Percentiles rank a stretch among this genome's conserved stretches.
phyloP scores from a whole-genome alignment of 2,888 invertebrate genomes.

The Hirtodrosophila alboralis region DNA sequence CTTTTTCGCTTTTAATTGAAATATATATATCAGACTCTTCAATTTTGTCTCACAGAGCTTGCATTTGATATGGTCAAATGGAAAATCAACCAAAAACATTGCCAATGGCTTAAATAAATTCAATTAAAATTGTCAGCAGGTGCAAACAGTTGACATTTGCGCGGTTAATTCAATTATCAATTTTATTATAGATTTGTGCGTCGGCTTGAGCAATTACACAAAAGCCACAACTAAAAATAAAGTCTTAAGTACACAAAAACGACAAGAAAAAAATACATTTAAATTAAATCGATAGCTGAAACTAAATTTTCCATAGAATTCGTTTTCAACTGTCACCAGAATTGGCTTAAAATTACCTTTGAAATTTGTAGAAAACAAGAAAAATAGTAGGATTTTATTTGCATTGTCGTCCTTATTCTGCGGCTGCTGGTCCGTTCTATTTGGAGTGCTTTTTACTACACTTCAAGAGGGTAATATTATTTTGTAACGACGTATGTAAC shows the following conservation, averaged over 20 bases:
- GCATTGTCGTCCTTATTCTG: conserved; percentile 57
- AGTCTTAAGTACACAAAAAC: conserved; percentile 30
- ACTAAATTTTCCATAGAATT: too few species aligned
- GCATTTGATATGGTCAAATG: conserved; percentile 22
- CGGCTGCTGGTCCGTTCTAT: conserved; percentile 17
- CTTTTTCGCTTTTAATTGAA: neutral
- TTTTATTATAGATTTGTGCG: conserved; percentile 38
- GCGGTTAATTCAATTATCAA: conserved; percentile 66
- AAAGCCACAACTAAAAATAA: conserved; percentile 14
- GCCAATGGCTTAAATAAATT: conserved; percentile 68
- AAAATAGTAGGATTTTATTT: conserved; percentile 54
- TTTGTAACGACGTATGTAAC: too few species aligned
- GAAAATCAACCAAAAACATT: conserved; percentile 13
- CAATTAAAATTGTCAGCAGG: conserved; percentile 63
- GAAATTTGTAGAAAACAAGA: conserved; percentile 31
- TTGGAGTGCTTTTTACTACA: conserved; percentile 21
- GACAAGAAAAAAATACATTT: conserved; percentile 3
- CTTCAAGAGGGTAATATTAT: too few species aligned
- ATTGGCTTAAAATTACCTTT: conserved; percentile 56
- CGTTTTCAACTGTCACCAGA: conserved; percentile 41
- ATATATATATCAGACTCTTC: neutral
- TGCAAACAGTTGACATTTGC: conserved; percentile 60
- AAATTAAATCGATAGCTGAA: conserved; percentile 28
- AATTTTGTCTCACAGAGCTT: conserved; percentile 2
- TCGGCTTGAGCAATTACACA: conserved; percentile 46